Evolutionary conservation across 2,888 invertebrate species (phyloP), one percentile per base, ranked within the genome.

Genomic region (Halocaridina rubra): DNA sequence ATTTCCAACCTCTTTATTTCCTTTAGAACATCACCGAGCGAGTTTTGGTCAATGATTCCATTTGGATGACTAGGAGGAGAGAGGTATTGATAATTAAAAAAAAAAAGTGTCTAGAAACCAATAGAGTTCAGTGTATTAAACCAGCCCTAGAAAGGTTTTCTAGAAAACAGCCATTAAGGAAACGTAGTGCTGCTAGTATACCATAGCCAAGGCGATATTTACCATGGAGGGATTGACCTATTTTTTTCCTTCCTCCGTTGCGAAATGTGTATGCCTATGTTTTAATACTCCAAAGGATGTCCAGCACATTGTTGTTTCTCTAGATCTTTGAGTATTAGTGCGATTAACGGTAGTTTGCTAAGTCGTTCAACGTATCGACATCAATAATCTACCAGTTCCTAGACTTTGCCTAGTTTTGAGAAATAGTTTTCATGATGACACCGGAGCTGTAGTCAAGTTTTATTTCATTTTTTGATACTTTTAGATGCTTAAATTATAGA

Each of bases 1-100:
- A 81, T 81, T 81, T 46, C 22, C 39, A 30, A 76, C 75, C 46
- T 67, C 57, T 81, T 81, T 81, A 77, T 81, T 85, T 81, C 71
- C 76, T 74, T 69, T 96, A 97, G 97, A 97, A 97, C 94, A 96
- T 97, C 95, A 96, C 96, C 93, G 96, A 96, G 94, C 95, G 96
- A 94, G 95, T 96, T 93, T 96, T 96, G 94, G 94, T 96, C 93
- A 97, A 96, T 94, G 85, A 87, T 46, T 81, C 85, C 82, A 77
- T 84, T 75, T 87, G 87, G 87, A 80, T 80, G 57, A 71, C 80
- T 33, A 87, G 85, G 85, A 85, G 57, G 76, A 81, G 81, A 87
- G 87, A 87, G 86, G 86, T 86, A 86, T 72, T 84, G 78, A 72
- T 67, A 27, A 30, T 53, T 32, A 46, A n/a, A 7, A 53, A 53